These are phyloP conservation scores for Bombus haemorrhoidalis DNA, from an alignment of 1,140 invertebrate genomes.

Conservation along the genomic window DNA sequence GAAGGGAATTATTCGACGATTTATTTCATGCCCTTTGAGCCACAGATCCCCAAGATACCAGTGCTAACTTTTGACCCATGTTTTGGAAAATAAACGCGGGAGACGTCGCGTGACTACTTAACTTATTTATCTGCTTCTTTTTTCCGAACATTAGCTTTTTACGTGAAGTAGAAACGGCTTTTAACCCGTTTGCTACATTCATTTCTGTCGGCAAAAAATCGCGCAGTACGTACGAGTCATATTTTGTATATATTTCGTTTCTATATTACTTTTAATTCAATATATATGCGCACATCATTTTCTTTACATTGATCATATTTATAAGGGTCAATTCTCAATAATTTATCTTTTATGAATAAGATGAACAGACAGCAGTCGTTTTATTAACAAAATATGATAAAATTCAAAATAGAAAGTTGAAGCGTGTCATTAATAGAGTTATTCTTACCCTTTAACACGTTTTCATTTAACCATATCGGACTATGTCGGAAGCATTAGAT, in stretches of 20 bases:
- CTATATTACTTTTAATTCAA: too few species aligned
- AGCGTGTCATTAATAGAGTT: too few species aligned
- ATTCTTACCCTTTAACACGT: too few species aligned
- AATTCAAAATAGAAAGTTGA: too few species aligned
- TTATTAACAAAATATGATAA: too few species aligned
- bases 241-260: background rate
- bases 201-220: background rate
- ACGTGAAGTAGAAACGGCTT: background rate
- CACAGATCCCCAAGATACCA: conserved; percentile 20
- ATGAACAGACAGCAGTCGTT: too few species aligned
- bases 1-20: conserved; percentile 64
- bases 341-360: too few species aligned
- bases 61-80: conserved; percentile 24
- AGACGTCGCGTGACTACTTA: conserved; percentile 18
- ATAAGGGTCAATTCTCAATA: too few species aligned
- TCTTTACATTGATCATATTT: too few species aligned
- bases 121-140: background rate
- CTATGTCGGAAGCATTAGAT: too few species aligned
- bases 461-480: too few species aligned
- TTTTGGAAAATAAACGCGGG: conserved; percentile 34
- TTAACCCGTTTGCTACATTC: background rate
- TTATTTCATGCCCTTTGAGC: conserved; percentile 45
- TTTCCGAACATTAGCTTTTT: background rate
- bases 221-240: background rate
- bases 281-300: too few species aligned